Percentiles rank a stretch among this genome's conserved stretches.
Conservation (phyloP, 1,140 invertebrate genomes). For the Euwallacea similis region DNA sequence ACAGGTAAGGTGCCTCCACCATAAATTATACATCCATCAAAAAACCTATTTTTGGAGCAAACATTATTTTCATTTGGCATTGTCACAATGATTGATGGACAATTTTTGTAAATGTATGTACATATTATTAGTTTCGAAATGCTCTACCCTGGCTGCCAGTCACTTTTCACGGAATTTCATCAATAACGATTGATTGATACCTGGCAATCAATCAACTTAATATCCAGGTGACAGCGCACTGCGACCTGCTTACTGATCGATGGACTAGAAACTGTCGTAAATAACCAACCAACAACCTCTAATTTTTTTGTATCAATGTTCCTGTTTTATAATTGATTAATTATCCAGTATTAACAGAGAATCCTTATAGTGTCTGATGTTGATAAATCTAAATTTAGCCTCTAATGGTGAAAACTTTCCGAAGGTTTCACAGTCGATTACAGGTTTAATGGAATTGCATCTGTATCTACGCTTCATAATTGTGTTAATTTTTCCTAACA, state of each 20-base stretch:
- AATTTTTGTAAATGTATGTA: conserved; percentile 37
- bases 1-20: neutral
- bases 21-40: conserved; percentile 33
- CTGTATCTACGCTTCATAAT: no score
- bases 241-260: conserved; percentile 24
- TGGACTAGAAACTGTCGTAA: conserved; percentile 14
- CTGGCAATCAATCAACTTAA: conserved; percentile 35
- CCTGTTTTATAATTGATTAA: neutral
- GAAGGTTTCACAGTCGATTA: no score
- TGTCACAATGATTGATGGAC: conserved; percentile 37
- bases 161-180: conserved; percentile 34
- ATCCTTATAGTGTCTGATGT: no score
- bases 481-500: no score
- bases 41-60: conserved; percentile 32
- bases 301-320: neutral
- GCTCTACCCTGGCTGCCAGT: conserved; percentile 32
- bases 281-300: conserved; percentile 4
- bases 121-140: conserved; percentile 37
- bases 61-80: conserved; percentile 32
- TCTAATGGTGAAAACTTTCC: no score
- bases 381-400: no score
- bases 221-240: conserved; percentile 31
- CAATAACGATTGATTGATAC: conserved; percentile 39
- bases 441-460: no score
- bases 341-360: no score